Percentiles rank a stretch among this genome's conserved stretches.
Conservation (phyloP, 1,140 invertebrate genomes). For the Acyrthosiphon pisum region DNA sequence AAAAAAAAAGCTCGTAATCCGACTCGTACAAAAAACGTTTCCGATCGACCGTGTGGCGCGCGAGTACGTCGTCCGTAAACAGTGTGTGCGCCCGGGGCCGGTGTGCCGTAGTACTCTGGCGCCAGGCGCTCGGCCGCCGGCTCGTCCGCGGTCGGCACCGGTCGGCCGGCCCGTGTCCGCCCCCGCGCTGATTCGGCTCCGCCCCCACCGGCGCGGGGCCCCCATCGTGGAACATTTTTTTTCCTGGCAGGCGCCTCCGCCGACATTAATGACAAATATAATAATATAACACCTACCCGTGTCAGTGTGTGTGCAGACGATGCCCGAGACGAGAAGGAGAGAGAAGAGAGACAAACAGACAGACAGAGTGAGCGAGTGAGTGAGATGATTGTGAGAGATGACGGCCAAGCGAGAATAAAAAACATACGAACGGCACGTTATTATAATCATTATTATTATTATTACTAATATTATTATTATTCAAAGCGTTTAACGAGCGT, state of each 20-base stretch:
- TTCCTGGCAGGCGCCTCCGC: conserved; percentile 41
- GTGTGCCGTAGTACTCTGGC: conserved; percentile 29
- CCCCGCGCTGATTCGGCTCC: conserved; percentile 46
- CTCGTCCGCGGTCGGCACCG: conserved; percentile 50
- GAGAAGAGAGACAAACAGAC: too few relatives aligned
- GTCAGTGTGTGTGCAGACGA: not conserved
- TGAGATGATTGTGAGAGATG: not conserved
- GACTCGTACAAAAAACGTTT: not conserved
- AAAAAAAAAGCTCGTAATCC: conserved; percentile 27
- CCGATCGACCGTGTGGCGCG: conserved; percentile 29
- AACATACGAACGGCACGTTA: not conserved
- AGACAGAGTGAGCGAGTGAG: too few relatives aligned
- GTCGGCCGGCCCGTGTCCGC: conserved; percentile 51
- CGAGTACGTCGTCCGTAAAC: conserved; percentile 31
- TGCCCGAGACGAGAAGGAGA: not conserved
- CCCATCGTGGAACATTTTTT: not conserved
- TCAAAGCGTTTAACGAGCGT: conserved; percentile 22
- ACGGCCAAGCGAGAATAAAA: not conserved
- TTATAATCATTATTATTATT: conserved; percentile 18
- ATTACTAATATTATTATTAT: not conserved
- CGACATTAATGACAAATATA: conserved; percentile 49
- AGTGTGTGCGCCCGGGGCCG: conserved; percentile 22
- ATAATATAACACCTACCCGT: conserved; percentile 52
- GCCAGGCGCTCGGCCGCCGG: conserved; percentile 50
- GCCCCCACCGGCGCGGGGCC: not conserved